Evolutionary conservation across 2,797 vertebrate species (phyloP).

Genomic region (Trichosurus vulpecula): DNA sequence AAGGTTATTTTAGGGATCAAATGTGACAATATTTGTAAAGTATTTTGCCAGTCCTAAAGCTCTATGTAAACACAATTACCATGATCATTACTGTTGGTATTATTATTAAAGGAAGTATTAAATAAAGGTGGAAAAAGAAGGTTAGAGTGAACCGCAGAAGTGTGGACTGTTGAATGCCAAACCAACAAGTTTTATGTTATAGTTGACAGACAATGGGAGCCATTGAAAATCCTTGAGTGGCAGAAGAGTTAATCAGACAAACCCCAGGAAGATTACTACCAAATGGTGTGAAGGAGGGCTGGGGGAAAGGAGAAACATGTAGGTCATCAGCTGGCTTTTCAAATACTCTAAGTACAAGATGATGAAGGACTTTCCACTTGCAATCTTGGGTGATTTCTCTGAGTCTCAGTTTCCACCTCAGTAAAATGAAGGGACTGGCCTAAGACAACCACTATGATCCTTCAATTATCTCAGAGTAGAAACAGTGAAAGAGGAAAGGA

Average conservation of each 20-base stretch:
- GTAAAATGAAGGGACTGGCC: background rate
- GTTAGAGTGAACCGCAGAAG: background rate
- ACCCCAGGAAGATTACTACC: background rate
- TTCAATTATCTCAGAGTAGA: background rate
- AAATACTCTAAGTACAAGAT: background rate
- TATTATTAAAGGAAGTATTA: background rate
- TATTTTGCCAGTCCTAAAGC: background rate
- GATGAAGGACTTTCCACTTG: background rate
- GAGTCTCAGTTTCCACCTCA: background rate
- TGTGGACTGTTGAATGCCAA: background rate
- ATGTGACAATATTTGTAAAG: background rate
- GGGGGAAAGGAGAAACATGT: background rate
- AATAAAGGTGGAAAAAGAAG: background rate
- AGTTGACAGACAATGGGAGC: background rate
- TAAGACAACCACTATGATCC: background rate
- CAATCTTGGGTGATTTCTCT: background rate
- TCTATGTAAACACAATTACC: background rate
- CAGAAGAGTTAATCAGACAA: background rate
- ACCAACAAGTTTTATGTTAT: background rate
- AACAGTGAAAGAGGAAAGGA: background rate
- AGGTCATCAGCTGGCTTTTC: background rate
- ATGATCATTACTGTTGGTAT: background rate
- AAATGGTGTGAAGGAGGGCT: background rate
- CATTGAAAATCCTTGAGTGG: background rate
- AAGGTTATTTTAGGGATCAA: background rate